Evolutionary conservation across 1,140 invertebrate genomes (phyloP), one percentile per base, ranked within the genome.

Genomic region (Cotesia chilonis): DNA sequence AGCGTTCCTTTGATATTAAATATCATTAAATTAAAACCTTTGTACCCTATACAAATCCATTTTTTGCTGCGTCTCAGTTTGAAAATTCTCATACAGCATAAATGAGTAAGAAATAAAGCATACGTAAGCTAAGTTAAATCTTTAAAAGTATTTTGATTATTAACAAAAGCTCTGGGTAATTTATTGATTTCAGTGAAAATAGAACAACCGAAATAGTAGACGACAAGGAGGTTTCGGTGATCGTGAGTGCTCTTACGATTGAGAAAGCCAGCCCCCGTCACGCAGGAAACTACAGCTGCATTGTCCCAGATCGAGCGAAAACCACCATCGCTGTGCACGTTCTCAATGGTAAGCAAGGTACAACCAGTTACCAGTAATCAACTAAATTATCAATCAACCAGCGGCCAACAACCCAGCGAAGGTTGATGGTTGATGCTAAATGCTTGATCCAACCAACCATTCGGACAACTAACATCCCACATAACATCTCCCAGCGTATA

Each of bases 251-350:
- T 20, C 84, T 91, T 66, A 79, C 87, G 72, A 88, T 91, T 28
- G 87, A 89, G 72, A 88, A 84, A 78, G 89, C 89, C 14, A 87
- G 83, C 47, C 85, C 88, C 4, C 85, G 82, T 66, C 89, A 91
- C 76, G 89, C 88, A 7, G 90, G 90, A 3, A 90, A 90, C 77
- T 90, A 90, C 77, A 90, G 88, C 60, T 90, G 89, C 78, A 78
- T 85, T 61, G 88, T 90, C 54, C 86, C 89, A 64, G 83, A 83
- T 74, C 85, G 84, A 76, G 84, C 84, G 69, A 84, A 79, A 73
- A 83, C 87, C 65, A 85, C 84, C 54, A 81, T 89, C 52, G 85
- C 87, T 54, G 87, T 88, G 66, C 87, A 89, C 76, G 87, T 89
- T 52, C 83, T 89, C 35, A 88, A 88, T 76, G 88, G 87, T 88